A percentile compares a stretch with the other conserved stretches of the same genome.
These are phyloP conservation scores for Euphonia xanthogaster DNA, from an alignment of 2,797 vertebrate genomes.

Conservation along the genomic window DNA sequence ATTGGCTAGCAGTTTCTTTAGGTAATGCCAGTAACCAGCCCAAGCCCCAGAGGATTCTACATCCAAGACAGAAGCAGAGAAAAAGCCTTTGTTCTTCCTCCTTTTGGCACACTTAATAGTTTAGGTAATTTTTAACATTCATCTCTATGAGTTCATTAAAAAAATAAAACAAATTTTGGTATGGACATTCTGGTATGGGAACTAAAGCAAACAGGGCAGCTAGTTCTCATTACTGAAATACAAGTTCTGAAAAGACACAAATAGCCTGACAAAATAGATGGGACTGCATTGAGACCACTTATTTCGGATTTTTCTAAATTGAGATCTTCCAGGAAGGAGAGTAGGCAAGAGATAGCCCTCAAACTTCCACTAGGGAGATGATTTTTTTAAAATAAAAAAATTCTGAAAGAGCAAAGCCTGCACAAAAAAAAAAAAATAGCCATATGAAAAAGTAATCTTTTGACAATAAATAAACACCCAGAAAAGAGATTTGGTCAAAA, in stretches of 20 bases:
- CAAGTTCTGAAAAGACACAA: background rate
- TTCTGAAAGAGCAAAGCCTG: background rate
- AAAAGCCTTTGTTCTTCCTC: background rate
- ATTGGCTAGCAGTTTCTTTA: background rate
- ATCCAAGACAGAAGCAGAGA: background rate
- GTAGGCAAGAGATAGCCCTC: accelerated
- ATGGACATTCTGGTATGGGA: background rate
- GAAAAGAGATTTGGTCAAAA: background rate
- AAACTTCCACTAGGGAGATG: background rate
- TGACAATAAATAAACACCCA: background rate
- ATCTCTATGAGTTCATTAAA: background rate
- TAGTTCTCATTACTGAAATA: background rate
- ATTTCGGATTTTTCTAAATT: background rate
- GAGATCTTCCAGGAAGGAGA: background rate
- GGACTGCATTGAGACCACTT: background rate
- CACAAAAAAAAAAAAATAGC: background rate
- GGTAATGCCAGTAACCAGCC: background rate
- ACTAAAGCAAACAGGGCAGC: background rate
- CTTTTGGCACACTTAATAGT: background rate
- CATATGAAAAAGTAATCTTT: background rate
- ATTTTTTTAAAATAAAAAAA: background rate
- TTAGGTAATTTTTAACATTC: background rate
- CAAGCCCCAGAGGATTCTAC: background rate
- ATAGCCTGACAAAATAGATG: background rate
- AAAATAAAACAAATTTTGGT: background rate